Conservation (phyloP, 2,797 vertebrate species). For the Zalophus californianus region DNA sequence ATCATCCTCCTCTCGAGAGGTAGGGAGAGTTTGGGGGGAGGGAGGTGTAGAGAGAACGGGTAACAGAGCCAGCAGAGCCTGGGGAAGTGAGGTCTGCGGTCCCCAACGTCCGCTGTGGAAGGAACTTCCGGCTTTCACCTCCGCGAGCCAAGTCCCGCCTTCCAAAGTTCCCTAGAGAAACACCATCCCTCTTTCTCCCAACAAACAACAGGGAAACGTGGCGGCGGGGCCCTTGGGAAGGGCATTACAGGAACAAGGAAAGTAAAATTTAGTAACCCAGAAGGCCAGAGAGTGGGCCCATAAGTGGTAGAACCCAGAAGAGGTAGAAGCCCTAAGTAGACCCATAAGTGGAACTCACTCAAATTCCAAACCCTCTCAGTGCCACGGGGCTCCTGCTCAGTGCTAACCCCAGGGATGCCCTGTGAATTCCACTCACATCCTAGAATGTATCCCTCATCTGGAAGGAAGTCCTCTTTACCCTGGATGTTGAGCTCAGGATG, state of each 20-base stretch:
- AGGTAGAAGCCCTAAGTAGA: not conserved
- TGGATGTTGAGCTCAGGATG: not conserved
- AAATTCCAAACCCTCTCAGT: not conserved
- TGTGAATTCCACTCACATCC: not conserved
- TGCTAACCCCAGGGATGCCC: not conserved
- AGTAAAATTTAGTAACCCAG: not conserved
- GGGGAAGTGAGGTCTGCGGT: not conserved
- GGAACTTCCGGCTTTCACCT: not conserved
- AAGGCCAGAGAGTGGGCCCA: not conserved
- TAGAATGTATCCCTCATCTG: not conserved
- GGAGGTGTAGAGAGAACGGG: not conserved
- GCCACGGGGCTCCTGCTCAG: not conserved
- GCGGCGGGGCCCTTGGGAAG: not conserved
- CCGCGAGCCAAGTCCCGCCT: not conserved
- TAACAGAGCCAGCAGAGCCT: not conserved
- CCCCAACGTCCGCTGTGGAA: not conserved
- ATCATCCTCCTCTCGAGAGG: conserved; percentile 60
- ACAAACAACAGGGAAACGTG: not conserved
- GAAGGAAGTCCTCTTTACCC: not conserved
- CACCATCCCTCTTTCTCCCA: not conserved
- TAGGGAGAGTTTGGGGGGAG: not conserved
- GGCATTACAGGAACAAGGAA: not conserved
- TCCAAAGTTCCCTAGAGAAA: not conserved
- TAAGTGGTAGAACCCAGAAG: not conserved
- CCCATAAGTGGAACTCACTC: not conserved